Conservation (phyloP, 1,140 invertebrate species). For the Diprion similis region DNA sequence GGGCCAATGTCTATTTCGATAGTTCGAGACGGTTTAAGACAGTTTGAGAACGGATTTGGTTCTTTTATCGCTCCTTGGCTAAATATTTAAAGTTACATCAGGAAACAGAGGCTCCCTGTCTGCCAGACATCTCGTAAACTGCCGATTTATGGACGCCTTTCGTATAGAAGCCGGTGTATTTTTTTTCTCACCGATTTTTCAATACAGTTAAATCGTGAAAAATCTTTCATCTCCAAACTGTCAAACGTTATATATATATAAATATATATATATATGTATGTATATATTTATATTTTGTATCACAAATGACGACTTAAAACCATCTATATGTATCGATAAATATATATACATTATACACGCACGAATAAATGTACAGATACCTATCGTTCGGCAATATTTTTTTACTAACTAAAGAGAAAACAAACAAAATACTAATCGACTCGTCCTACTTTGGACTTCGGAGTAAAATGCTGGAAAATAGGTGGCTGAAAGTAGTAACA, state of each 20-base stretch:
- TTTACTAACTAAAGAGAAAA: no score
- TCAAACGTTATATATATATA: background rate
- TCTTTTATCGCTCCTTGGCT: constrained; percentile 13
- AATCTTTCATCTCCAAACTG: background rate
- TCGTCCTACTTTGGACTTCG: no score
- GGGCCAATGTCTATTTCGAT: constrained; percentile 13
- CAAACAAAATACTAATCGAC: no score
- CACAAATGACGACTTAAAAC: background rate
- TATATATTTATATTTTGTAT: background rate
- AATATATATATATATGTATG: no score
- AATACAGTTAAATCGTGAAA: background rate
- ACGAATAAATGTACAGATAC: background rate
- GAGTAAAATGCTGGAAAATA: no score
- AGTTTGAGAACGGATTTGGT: background rate
- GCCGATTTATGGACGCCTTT: constrained; percentile 9
- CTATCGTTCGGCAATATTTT: no score
- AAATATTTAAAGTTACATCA: constrained; percentile 16
- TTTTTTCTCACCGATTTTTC: background rate
- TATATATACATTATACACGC: background rate
- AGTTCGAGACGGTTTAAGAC: background rate
- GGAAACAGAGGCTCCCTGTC: constrained; percentile 12
- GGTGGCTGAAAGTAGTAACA: no score
- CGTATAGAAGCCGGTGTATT: background rate
- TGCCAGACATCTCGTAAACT: constrained; percentile 14
- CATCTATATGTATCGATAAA: background rate